Evolutionary conservation across 2,113 vertebrate genomes (phyloP).

Genomic region (Siniperca chuatsi): DNA sequence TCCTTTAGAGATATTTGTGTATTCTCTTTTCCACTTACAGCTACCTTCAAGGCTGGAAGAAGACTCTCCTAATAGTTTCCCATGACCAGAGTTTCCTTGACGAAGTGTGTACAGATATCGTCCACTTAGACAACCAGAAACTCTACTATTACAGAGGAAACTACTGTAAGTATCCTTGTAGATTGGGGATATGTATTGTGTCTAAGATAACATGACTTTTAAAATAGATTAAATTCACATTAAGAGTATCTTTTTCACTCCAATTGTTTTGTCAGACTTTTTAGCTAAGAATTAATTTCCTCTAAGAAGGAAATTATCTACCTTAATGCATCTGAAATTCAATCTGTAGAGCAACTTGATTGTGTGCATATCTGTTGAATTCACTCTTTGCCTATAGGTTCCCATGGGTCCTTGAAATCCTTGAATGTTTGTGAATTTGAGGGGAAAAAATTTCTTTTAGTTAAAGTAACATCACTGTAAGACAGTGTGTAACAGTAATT

Average conservation of each 20-base stretch:
- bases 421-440: no score
- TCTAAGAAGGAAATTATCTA: neutral
- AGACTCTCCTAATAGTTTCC: constrained; percentile 93
- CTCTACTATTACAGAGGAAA: constrained; percentile 95
- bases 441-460: no score
- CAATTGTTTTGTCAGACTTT: neutral
- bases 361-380: neutral
- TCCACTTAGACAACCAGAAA: constrained; percentile 91
- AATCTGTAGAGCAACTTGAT: neutral
- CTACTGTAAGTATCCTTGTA: constrained; percentile 85
- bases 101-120: constrained; percentile 93
- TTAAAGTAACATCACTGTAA: no score
- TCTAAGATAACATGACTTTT: neutral
- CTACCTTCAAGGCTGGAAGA: constrained; percentile 95
- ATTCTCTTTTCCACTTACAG: constrained; percentile 64
- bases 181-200: neutral
- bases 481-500: no score
- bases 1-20: neutral
- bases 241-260: neutral
- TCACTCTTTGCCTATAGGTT: neutral
- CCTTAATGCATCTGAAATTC: neutral
- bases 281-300: neutral
- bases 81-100: constrained; percentile 96
- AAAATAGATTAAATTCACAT: neutral
- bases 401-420: no score